These are phyloP conservation scores for Drosophila histrio DNA, from an alignment of 2,888 invertebrate species.

Conservation along the genomic window DNA sequence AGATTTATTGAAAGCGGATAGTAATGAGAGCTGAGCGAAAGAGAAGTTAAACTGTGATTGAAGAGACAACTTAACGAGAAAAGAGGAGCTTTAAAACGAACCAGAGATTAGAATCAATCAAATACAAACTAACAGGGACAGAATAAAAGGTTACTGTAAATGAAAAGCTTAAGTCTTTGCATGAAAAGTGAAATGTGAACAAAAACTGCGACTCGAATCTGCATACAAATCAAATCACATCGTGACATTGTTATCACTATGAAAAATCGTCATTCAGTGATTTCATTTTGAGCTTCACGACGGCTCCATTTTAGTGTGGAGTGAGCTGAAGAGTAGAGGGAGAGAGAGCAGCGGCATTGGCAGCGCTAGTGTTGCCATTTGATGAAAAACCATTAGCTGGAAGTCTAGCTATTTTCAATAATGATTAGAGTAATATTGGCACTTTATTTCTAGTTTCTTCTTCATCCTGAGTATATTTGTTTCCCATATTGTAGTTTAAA, in stretches of 20 bases:
- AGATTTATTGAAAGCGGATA: slow-evolving; percentile 84
- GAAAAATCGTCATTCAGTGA: slow-evolving; percentile 64
- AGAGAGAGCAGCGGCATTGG: too few species aligned
- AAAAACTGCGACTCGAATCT: slow-evolving; percentile 13
- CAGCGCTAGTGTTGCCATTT: too few species aligned
- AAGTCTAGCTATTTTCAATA: too few species aligned
- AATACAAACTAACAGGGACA: background rate
- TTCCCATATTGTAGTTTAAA: too few species aligned
- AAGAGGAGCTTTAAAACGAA: background rate
- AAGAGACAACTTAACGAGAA: slow-evolving; percentile 23
- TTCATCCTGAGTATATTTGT: too few species aligned
- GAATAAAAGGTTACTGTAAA: background rate
- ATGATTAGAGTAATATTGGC: too few species aligned
- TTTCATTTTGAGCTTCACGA: slow-evolving; percentile 44
- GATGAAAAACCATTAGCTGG: too few species aligned
- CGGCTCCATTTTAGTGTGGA: slow-evolving; percentile 47
- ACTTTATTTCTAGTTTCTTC: too few species aligned
- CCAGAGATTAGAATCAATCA: background rate
- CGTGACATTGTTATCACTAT: slow-evolving; percentile 57
- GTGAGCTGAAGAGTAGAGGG: background rate
- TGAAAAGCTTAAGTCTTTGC: background rate
- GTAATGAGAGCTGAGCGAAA: slow-evolving; percentile 64
- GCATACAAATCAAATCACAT: slow-evolving; percentile 62
- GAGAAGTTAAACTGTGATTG: slow-evolving; percentile 29
- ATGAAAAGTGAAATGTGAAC: slow-evolving; percentile 1